Evolutionary conservation across 2,888 invertebrate genomes (phyloP), one percentile per base, ranked within the genome.

Genomic region (Cyrtodaria siliqua): DNA sequence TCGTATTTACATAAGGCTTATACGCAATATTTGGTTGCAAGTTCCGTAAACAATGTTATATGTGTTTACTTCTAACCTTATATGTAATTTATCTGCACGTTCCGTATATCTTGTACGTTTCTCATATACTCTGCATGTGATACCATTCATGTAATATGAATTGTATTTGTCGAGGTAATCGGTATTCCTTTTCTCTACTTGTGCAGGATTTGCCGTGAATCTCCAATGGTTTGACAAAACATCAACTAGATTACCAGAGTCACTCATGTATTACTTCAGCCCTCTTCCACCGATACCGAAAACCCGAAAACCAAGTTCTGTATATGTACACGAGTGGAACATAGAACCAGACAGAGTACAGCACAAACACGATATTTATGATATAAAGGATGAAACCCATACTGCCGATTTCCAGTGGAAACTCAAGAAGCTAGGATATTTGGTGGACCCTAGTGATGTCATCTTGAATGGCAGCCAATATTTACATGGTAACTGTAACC

Each of bases 391-490:
- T 16, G n/a, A n/a, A n/a, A n/a, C n/a, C n/a, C n/a, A n/a, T n/a
- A n/a, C n/a, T n/a, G n/a, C n/a, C n/a, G n/a, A n/a, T n/a, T 44
- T 9, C 44, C 6, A 16, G 6, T 90, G 89, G 88, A 63, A 59
- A 16, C 38, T 91, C 42, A 82, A 82, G 20, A 91, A 91, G 66
- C 74, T 89, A n/a, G 86, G 85, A 0, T 72, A 81, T 20, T 77
- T 27, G 73, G 73, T 91, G 18, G 88, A 90, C 68, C 91, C 90
- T 6, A 60, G 69, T 14, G 83, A 83, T 62, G 90, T 90, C 14
- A 73, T 90, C 14, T 69, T 85, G 27, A 91, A 91, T 82, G 91
- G 91, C n/a, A 90, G 90, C 50, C 89, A 90, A 66, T 87, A 89
- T 84, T 81, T 88, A 18, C 91, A 91, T 77, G 90, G 91, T 90